Evolutionary conservation across 2,113 vertebrate species (phyloP).

Genomic region (Heteronetta atricapilla): DNA sequence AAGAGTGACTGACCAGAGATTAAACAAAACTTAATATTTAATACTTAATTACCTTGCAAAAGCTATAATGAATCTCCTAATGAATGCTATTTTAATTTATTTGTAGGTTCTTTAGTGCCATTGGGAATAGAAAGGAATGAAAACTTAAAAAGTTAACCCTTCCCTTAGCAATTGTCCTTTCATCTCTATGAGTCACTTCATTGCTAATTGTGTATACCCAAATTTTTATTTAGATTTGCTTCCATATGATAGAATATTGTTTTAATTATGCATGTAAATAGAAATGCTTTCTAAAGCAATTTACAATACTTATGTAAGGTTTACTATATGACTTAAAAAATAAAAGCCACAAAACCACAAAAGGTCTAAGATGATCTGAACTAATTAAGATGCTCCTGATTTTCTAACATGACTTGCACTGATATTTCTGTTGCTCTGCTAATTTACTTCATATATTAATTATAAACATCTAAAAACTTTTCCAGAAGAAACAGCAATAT

Average conservation of each 20-base stretch:
- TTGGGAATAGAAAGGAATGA: not conserved
- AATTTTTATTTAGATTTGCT: not conserved
- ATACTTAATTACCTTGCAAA: not conserved
- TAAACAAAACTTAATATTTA: not conserved
- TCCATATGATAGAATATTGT: not conserved
- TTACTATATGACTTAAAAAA: not conserved
- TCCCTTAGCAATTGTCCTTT: not conserved
- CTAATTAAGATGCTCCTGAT: slow-evolving; percentile 7
- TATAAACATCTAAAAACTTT: not conserved
- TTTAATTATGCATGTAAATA: slow-evolving; percentile 13
- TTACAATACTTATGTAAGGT: not conserved
- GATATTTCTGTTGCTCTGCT: slow-evolving; percentile 2
- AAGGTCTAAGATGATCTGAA: not conserved
- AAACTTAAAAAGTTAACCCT: not conserved
- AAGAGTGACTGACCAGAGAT: not conserved
- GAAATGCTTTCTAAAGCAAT: slow-evolving; percentile 11
- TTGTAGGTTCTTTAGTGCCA: not conserved
- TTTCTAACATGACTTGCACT: not conserved
- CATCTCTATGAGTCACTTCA: not conserved
- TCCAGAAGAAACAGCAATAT: not conserved
- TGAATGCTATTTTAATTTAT: not conserved
- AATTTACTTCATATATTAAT: slow-evolving; percentile 1
- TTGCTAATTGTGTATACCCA: not conserved
- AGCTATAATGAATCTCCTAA: not conserved
- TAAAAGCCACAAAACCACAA: not conserved